Conservation (phyloP, 2,797 vertebrate genomes). For the Telmatherina bonti region DNA sequence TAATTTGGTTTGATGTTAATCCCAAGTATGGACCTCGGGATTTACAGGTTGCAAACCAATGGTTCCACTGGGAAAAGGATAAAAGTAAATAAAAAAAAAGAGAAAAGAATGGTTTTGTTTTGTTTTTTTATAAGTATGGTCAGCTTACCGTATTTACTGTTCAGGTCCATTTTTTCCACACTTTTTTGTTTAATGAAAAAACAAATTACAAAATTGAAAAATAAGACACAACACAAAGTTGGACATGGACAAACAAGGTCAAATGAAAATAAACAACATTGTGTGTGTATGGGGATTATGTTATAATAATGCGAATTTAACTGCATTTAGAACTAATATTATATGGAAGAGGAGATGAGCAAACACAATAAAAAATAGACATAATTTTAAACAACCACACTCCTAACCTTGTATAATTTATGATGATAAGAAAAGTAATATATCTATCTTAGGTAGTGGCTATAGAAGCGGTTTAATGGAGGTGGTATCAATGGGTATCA, state of each 20-base stretch:
- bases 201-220: not conserved
- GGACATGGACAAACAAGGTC: not conserved
- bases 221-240: not conserved
- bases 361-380: not conserved
- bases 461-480: not conserved
- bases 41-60: slow-evolving; percentile 48
- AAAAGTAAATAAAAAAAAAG: not conserved
- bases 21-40: slow-evolving; percentile 37
- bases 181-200: not conserved
- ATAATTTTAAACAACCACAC: not conserved
- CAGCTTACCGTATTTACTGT: not conserved
- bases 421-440: not conserved
- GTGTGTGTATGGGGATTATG: not conserved
- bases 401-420: not conserved
- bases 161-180: not conserved
- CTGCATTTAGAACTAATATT: not conserved
- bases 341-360: not conserved
- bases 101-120: not conserved
- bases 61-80: not conserved
- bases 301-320: not conserved
- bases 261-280: not conserved
- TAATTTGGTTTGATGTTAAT: slow-evolving; percentile 44
- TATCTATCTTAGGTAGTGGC: not conserved
- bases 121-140: not conserved
- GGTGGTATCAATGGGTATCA: no score